Base-by-base conservation (phyloP, 37 sponge, comb jelly and placozoan genomes). In the Lycopodina hypogea region DNA sequence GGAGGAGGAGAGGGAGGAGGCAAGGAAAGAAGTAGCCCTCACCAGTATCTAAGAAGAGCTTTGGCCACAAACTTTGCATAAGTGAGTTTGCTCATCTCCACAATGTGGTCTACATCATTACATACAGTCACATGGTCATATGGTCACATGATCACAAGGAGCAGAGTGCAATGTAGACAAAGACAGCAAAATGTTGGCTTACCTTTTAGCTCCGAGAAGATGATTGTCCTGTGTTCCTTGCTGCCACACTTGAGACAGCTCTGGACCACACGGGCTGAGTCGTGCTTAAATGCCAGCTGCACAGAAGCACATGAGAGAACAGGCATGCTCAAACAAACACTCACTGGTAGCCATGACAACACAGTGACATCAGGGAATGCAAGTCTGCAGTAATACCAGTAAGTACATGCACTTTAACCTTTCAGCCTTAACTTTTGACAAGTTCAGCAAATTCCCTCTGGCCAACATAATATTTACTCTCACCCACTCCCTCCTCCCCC, bases 1-100 rank as follows among this genome's bases (percentile, higher is more conserved):
- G 38, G 23, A 59, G 38, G 63, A 35, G 1, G 60, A 33, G 37
- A 22, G 9, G 35, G 28, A 36, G 26, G 24, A 15, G 17, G 17
- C 14, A 15, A 6, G 17, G 14, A 7, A 60, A 60, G 48, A 45
- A 12, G 9, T 12, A 32, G 8, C 14, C 30, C 74, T 81, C 78
- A 94, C 94, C 95, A 82, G 29, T 93, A 85, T 78, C 83, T 95
- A 56, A 98, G 57, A 37, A 98, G 51, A 29, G 87, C 83, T 40
- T 82, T 90, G 12, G 93, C 84, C n/a, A 84, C 65, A 48, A 95
- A 95, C 63, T 98, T 98, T 38, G 96, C 84, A 83, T 98, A 98
- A 68, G 82, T 96, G 24, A 83, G 69, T 64, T 93, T 90, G 18
- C 68, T 57, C 19, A 96, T 79, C 42, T 90, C 88, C 23, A 83